These are phyloP conservation scores for Homarus americanus DNA, from an alignment of 1,140 invertebrate genomes.

Conservation along the genomic window DNA sequence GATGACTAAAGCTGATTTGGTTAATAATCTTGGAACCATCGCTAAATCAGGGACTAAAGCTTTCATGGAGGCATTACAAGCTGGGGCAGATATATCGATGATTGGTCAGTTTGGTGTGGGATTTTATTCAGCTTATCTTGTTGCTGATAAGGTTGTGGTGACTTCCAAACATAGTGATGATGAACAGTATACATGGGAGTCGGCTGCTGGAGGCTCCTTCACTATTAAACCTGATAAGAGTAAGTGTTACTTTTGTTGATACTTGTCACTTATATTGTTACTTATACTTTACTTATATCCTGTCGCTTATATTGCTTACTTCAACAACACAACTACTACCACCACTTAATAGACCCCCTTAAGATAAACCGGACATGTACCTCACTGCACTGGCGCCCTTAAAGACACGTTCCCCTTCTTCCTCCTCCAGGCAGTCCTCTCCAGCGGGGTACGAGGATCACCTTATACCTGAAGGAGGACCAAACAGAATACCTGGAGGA, in stretches of 20 bases:
- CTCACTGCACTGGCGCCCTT: no score
- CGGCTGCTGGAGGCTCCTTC: constrained; percentile 94
- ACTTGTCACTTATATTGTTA: no score
- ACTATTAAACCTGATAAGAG: constrained; percentile 86
- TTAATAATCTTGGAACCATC: constrained; percentile 97
- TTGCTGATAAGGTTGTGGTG: constrained; percentile 96
- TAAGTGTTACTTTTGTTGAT: no score
- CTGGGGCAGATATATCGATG: constrained; percentile 97
- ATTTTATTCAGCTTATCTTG: constrained; percentile 98
- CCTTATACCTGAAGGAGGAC: constrained; percentile 94
- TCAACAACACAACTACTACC: no score
- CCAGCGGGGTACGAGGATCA: constrained; percentile 92
- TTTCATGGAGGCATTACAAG: constrained; percentile 96
- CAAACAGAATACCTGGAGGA: constrained; percentile 95
- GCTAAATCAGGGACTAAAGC: constrained; percentile 97
- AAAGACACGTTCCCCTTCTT: no score
- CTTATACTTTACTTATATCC: no score
- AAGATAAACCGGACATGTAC: no score
- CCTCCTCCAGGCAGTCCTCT: constrained; percentile 80
- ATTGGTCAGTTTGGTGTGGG: constrained; percentile 98
- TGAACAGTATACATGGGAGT: constrained; percentile 96
- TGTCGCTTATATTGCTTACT: no score
- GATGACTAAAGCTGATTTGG: constrained; percentile 97
- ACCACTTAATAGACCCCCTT: no score
- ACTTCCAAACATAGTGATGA: constrained; percentile 97